A percentile compares a stretch with the other conserved stretches of the same genome.
phyloP scores from a whole-genome alignment of 2,888 invertebrate genomes.

The Sphecodes monilicornis region DNA sequence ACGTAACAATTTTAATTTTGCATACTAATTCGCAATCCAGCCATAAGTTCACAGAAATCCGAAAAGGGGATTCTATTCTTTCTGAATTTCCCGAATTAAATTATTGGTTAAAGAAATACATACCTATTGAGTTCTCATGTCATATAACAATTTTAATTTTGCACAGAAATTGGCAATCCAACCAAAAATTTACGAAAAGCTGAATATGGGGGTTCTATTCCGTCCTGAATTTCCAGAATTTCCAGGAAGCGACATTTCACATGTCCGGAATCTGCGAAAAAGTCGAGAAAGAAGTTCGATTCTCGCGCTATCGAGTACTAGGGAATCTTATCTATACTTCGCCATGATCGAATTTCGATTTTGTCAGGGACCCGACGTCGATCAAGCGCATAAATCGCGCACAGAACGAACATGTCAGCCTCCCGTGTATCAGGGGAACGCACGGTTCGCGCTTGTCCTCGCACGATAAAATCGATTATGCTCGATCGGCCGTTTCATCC shows the following conservation, averaged over 20 bases:
- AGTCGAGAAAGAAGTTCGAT: not conserved
- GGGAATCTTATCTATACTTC: not conserved
- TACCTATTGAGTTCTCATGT: too few species aligned
- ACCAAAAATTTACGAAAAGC: not conserved
- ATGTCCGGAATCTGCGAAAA: not conserved
- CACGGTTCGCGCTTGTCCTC: constrained; percentile 13
- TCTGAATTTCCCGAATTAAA: too few species aligned
- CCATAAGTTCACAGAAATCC: too few species aligned
- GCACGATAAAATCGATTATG: constrained; percentile 46
- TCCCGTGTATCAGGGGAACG: not conserved
- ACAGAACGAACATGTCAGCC: not conserved
- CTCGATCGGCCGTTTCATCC: constrained; percentile 29
- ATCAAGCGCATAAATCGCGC: not conserved
- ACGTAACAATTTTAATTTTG: too few species aligned
- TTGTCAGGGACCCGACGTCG: not conserved
- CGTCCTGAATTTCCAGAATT: not conserved
- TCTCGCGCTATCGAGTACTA: not conserved
- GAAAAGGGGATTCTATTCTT: too few species aligned
- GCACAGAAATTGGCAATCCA: not conserved
- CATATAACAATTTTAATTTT: not conserved
- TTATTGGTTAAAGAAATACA: too few species aligned
- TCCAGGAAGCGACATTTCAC: not conserved
- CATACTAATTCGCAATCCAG: too few species aligned
- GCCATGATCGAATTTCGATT: not conserved
- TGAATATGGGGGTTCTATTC: not conserved